Conservation (phyloP, 2,113 vertebrate species). For the Cervus canadensis region DNA sequence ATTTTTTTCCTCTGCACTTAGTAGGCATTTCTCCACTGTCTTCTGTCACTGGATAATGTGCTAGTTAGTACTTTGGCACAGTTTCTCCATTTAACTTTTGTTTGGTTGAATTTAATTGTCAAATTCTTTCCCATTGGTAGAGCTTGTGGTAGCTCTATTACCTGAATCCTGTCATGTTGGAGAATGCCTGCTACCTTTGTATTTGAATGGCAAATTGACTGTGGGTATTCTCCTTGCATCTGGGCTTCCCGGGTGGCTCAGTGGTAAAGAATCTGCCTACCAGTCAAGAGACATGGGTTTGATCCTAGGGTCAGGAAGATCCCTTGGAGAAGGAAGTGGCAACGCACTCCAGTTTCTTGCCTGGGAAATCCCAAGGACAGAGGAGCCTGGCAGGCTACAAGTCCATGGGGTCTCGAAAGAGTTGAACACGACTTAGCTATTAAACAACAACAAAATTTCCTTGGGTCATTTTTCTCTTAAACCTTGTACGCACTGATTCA, state of each 20-base stretch:
- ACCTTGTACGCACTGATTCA: neutral
- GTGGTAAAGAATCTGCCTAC: neutral
- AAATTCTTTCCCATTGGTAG: neutral
- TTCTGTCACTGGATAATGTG: neutral
- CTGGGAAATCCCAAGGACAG: neutral
- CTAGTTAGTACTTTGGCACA: neutral
- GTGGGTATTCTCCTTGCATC: neutral
- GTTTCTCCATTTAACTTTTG: neutral
- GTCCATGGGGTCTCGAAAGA: neutral
- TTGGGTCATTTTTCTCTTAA: neutral
- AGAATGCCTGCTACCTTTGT: neutral
- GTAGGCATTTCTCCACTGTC: neutral
- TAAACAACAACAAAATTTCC: neutral
- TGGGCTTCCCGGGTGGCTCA: neutral
- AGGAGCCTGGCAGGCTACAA: neutral
- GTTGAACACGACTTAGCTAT: neutral
- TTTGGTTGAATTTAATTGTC: neutral
- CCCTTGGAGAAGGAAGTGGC: neutral
- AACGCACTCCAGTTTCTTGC: neutral
- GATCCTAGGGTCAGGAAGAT: neutral
- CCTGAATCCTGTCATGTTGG: neutral
- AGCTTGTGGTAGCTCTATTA: neutral
- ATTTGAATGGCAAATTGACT: neutral
- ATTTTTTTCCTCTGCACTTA: neutral
- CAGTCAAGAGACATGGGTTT: neutral